A percentile compares a stretch with the other conserved stretches of the same genome.
phyloP scores from a whole-genome alignment of 2,888 invertebrate species.

The Xanthia icteritia region DNA sequence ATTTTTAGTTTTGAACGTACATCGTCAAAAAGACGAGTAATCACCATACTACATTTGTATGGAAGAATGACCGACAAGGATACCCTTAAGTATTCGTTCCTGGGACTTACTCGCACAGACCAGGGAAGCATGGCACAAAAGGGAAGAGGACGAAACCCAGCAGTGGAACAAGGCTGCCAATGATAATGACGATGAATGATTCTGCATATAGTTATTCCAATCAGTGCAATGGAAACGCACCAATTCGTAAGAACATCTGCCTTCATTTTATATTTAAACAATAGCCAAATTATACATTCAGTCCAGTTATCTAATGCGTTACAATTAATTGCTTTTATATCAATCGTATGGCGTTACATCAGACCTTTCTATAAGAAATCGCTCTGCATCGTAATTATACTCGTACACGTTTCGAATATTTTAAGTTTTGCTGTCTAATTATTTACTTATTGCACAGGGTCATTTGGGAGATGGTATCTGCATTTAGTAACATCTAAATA shows the following conservation, averaged over 20 bases:
- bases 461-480: constrained; percentile 15
- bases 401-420: constrained; percentile 27
- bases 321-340: constrained; percentile 75
- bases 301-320: constrained; percentile 74
- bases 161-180: neutral
- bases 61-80: too few species aligned
- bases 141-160: neutral
- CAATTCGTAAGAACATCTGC: constrained; percentile 61
- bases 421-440: constrained; percentile 45
- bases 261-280: constrained; percentile 66
- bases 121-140: neutral
- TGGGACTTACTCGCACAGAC: too few species aligned
- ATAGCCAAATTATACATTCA: constrained; percentile 72
- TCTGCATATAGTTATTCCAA: neutral
- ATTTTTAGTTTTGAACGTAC: too few species aligned
- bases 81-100: too few species aligned
- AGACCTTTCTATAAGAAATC: constrained; percentile 65
- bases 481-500: constrained; percentile 26
- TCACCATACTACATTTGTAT: too few species aligned
- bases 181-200: neutral
- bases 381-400: constrained; percentile 54
- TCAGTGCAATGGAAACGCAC: constrained; percentile 58
- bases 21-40: too few species aligned
- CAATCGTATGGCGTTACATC: constrained; percentile 66
- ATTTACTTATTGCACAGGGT: too few species aligned